phyloP scores from a whole-genome alignment of 1,140 invertebrate species.

The Caenorhabditis remanei region DNA sequence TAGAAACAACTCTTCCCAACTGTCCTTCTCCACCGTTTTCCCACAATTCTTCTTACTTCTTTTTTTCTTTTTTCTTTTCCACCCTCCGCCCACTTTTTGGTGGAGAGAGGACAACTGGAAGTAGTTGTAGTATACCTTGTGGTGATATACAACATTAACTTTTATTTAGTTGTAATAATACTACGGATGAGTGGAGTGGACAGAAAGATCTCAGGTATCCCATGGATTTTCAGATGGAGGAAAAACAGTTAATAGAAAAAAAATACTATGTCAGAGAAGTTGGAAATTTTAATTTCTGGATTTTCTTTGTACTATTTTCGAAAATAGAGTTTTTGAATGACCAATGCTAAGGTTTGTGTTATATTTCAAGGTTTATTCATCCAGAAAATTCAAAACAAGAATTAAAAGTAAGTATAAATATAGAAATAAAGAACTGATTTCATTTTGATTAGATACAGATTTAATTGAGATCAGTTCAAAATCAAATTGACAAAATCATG shows the following conservation, averaged over 20 bases:
- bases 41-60: not conserved
- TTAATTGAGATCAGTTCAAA: conserved; percentile 45
- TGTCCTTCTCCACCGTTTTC: conserved; percentile 2
- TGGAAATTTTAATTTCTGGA: no score
- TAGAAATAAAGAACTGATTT: not conserved
- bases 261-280: not conserved
- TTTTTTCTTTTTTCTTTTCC: not conserved
- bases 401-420: not conserved
- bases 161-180: conserved; percentile 1
- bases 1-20: no score
- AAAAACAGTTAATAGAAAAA: not conserved
- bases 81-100: conserved; percentile 28
- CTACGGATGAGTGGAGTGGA: conserved; percentile 28
- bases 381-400: no score
- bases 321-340: no score
- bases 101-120: conserved; percentile 17
- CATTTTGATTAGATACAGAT: not conserved
- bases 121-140: not conserved
- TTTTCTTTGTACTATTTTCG: no score
- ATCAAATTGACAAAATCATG: not conserved
- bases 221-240: not conserved
- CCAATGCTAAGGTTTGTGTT: no score
- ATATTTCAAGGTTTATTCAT: no score
- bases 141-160: conserved; percentile 46
- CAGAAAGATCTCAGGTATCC: not conserved